These are phyloP conservation scores for Noctua pronuba DNA, from an alignment of 2,888 invertebrate genomes.

Conservation along the genomic window DNA sequence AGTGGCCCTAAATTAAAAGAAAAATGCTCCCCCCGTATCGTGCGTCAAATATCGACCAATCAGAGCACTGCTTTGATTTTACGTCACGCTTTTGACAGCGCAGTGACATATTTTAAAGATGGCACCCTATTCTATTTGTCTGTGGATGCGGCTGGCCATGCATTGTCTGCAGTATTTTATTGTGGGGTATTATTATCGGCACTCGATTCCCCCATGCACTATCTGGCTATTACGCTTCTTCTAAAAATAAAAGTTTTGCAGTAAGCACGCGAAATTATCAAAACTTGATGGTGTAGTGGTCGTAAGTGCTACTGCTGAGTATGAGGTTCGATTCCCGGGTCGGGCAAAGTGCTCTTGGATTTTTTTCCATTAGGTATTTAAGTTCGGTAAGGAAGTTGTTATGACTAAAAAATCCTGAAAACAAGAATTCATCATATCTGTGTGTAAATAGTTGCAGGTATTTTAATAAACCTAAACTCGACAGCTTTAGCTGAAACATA, in stretches of 20 bases:
- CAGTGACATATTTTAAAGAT: constrained; percentile 84
- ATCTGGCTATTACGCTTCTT: constrained; percentile 16
- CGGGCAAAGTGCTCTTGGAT: not conserved
- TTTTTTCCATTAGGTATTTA: not conserved
- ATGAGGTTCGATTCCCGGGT: not conserved
- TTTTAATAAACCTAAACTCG: not conserved
- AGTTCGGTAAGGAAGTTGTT: not conserved
- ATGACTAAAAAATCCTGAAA: not conserved
- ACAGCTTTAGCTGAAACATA: not conserved
- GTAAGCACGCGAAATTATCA: not conserved
- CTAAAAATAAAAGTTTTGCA: not conserved
- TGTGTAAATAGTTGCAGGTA: not conserved
- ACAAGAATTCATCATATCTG: not conserved
- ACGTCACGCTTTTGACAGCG: constrained; percentile 78
- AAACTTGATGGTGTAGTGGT: not conserved
- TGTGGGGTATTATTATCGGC: constrained; percentile 51
- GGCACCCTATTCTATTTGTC: constrained; percentile 77
- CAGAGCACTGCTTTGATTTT: constrained; percentile 65
- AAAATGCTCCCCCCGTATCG: constrained; percentile 75
- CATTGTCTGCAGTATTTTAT: constrained; percentile 44
- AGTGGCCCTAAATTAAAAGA: constrained; percentile 83
- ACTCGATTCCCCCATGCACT: constrained; percentile 10
- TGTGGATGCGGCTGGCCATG: constrained; percentile 47
- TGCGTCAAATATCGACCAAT: constrained; percentile 75
- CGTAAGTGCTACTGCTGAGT: not conserved